These are phyloP conservation scores for Daktulosphaira vitifoliae DNA, from an alignment of 1,140 invertebrate species.

Conservation along the genomic window DNA sequence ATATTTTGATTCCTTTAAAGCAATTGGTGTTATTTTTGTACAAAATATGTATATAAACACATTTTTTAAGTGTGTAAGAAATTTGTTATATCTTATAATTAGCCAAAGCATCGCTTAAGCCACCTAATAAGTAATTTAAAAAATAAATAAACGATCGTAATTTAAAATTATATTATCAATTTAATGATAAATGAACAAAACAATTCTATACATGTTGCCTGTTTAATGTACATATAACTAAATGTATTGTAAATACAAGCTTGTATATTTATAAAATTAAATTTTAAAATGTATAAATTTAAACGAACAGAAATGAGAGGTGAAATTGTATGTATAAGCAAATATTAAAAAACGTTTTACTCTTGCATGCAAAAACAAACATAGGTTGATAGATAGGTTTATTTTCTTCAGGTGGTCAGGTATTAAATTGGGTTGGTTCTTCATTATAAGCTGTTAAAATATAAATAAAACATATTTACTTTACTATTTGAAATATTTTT, in stretches of 20 bases:
- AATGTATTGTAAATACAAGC: constrained; percentile 29
- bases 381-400: constrained; percentile 13
- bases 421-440: constrained; percentile 31
- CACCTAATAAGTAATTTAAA: constrained; percentile 1
- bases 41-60: constrained; percentile 3
- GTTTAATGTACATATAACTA: constrained; percentile 23
- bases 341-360: constrained; percentile 32
- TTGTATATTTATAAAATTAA: neutral
- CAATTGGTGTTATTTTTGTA: neutral
- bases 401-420: constrained; percentile 23
- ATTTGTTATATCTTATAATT: constrained; percentile 27
- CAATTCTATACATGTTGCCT: constrained; percentile 28
- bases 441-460: constrained; percentile 29
- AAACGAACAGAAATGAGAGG: constrained; percentile 32
- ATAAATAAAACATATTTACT: constrained; percentile 20
- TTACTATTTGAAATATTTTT: constrained; percentile 15
- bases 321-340: constrained; percentile 33
- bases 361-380: constrained; percentile 31
- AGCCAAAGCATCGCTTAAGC: constrained; percentile 32
- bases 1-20: neutral
- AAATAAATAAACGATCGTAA: constrained; percentile 18
- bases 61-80: neutral
- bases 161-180: constrained; percentile 29
- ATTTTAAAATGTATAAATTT: neutral
- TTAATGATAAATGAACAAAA: constrained; percentile 33